A percentile compares a stretch with the other conserved stretches of the same genome.
Evolutionary conservation across 2,888 invertebrate genomes (phyloP).

Genomic region (Macaria liturata): DNA sequence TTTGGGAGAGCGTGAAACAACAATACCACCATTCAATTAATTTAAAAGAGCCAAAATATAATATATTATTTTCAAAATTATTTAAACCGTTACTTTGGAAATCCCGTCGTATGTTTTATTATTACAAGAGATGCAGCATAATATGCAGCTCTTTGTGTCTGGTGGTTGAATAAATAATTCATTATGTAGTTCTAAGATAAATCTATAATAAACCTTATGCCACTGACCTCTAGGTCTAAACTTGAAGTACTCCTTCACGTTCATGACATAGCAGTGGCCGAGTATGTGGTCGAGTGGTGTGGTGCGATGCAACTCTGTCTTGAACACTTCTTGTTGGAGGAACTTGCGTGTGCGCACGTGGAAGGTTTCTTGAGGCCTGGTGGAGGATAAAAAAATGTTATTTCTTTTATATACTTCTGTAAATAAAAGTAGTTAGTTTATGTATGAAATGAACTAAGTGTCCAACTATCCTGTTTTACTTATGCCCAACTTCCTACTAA

Average conservation of each 20-base stretch:
- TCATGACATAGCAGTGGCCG: conserved; percentile 96
- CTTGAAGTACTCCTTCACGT: conserved; percentile 97
- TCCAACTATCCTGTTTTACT: no score
- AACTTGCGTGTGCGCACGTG: conserved; percentile 98
- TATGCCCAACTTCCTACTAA: no score
- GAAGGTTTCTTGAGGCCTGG: conserved; percentile 96
- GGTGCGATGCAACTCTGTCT: conserved; percentile 94
- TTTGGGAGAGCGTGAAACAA: conserved; percentile 5
- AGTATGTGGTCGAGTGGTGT: conserved; percentile 92
- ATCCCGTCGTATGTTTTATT: no score
- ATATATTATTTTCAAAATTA: neutral
- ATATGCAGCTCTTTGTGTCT: no score
- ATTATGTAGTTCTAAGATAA: no score
- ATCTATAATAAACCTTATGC: neutral
- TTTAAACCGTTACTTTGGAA: neutral
- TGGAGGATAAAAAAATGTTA: neutral
- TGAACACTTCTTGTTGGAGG: conserved; percentile 97
- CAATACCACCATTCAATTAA: conserved; percentile 1
- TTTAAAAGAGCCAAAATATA: neutral
- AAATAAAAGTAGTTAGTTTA: no score
- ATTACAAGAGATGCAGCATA: no score
- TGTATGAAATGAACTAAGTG: no score
- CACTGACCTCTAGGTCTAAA: conserved; percentile 88
- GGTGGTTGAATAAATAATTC: no score
- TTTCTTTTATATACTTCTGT: no score